phyloP scores from a whole-genome alignment of 2,113 vertebrate genomes.

The Cariama cristata region DNA sequence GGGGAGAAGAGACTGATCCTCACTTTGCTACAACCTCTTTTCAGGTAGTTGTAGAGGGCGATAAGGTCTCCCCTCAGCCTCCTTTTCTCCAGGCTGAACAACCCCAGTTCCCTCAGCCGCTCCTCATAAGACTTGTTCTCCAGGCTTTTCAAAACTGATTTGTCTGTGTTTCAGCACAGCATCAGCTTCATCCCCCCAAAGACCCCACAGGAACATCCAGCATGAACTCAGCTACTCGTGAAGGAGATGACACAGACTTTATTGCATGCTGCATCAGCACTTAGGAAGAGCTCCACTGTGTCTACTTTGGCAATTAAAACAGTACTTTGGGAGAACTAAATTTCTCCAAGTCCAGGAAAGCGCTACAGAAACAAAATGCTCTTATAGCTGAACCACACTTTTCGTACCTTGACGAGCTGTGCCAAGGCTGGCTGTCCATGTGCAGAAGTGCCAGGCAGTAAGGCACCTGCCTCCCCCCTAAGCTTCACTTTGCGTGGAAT shows the following conservation, averaged over 20 bases:
- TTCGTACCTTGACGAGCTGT: neutral
- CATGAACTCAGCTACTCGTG: neutral
- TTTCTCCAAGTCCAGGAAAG: neutral
- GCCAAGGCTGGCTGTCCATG: neutral
- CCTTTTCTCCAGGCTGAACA: too few species aligned
- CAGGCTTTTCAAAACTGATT: neutral
- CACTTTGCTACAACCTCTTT: too few species aligned
- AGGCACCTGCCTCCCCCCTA: neutral
- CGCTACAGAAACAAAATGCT: neutral
- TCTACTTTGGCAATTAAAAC: slow-evolving; percentile 24
- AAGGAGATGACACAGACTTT: neutral
- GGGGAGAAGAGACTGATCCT: too few species aligned
- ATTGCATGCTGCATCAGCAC: neutral
- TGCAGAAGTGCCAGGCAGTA: neutral
- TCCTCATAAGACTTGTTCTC: too few species aligned
- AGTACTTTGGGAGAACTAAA: neutral
- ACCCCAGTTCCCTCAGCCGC: too few species aligned
- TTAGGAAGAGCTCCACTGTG: neutral
- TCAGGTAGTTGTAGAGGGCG: too few species aligned
- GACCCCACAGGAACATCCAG: neutral
- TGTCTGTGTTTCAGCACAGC: neutral
- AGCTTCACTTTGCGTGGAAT: neutral
- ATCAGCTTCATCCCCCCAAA: neutral
- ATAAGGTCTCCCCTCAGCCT: too few species aligned
- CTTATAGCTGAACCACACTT: neutral